Evolutionary conservation across 1,140 invertebrate genomes (phyloP).

Genomic region (Trichonephila clavata): DNA sequence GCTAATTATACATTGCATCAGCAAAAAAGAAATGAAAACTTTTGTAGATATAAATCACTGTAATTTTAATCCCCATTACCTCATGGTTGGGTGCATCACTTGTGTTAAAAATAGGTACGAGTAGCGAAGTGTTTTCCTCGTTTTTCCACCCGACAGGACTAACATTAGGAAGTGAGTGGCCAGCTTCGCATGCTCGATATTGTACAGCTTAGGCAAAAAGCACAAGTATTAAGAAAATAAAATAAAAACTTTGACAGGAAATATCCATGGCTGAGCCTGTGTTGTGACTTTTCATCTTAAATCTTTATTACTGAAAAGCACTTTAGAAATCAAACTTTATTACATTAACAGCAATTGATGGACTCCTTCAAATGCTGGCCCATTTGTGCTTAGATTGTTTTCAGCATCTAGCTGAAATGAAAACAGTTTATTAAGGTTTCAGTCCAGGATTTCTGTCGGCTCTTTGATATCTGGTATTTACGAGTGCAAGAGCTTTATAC

Average conservation of each 20-base stretch:
- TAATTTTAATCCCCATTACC: slow-evolving; percentile 76
- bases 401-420: slow-evolving; percentile 59
- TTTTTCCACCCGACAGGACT: slow-evolving; percentile 62
- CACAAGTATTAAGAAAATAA: slow-evolving; percentile 52
- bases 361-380: slow-evolving; percentile 52
- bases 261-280: slow-evolving; percentile 59
- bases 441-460: slow-evolving; percentile 74
- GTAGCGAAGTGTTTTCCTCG: slow-evolving; percentile 59
- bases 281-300: slow-evolving; percentile 71
- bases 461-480: slow-evolving; percentile 78
- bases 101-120: slow-evolving; percentile 60
- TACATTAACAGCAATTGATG: slow-evolving; percentile 35
- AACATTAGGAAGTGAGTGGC: slow-evolving; percentile 62
- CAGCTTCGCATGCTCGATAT: slow-evolving; percentile 63
- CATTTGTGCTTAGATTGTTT: slow-evolving; percentile 64
- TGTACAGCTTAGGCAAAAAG: slow-evolving; percentile 73
- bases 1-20: slow-evolving; percentile 56
- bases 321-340: slow-evolving; percentile 70
- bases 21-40: slow-evolving; percentile 62
- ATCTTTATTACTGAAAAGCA: slow-evolving; percentile 74
- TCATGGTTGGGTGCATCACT: slow-evolving; percentile 72
- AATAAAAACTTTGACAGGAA: slow-evolving; percentile 38
- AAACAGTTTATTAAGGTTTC: slow-evolving; percentile 54
- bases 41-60: slow-evolving; percentile 75
- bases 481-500: slow-evolving; percentile 78